Percentiles rank a stretch among this genome's conserved stretches.
Conservation (phyloP, 2,113 vertebrate species). For the Platysternon megacephalum region DNA sequence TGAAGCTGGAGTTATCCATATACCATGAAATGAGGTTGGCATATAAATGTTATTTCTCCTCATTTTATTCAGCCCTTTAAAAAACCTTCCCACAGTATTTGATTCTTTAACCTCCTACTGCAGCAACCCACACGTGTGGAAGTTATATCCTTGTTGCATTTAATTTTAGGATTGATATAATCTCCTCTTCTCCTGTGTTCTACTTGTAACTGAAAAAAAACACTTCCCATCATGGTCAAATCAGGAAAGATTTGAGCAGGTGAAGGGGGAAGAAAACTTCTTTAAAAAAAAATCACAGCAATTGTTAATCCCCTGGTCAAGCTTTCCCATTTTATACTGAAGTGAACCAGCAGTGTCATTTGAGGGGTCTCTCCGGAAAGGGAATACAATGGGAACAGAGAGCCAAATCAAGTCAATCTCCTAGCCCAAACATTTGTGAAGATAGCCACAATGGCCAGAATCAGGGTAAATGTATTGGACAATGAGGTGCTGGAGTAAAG, state of each 20-base stretch:
- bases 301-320: neutral
- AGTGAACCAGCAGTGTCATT: neutral
- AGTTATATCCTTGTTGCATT: neutral
- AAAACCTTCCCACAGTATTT: neutral
- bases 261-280: neutral
- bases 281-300: no score
- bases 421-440: neutral
- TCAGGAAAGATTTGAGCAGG: neutral
- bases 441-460: neutral
- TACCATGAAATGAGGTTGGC: neutral
- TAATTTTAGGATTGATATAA: neutral
- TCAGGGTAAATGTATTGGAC: neutral
- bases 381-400: neutral
- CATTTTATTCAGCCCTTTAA: neutral
- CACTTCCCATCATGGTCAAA: no score
- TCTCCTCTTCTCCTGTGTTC: neutral
- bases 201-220: neutral
- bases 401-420: neutral
- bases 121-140: neutral
- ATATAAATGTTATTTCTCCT: neutral
- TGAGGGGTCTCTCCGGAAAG: neutral
- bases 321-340: neutral
- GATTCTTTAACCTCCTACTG: neutral
- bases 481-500: no score
- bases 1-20: neutral